These are phyloP conservation scores for Catharus minimus DNA, from an alignment of 2,113 vertebrate genomes.

Conservation along the genomic window DNA sequence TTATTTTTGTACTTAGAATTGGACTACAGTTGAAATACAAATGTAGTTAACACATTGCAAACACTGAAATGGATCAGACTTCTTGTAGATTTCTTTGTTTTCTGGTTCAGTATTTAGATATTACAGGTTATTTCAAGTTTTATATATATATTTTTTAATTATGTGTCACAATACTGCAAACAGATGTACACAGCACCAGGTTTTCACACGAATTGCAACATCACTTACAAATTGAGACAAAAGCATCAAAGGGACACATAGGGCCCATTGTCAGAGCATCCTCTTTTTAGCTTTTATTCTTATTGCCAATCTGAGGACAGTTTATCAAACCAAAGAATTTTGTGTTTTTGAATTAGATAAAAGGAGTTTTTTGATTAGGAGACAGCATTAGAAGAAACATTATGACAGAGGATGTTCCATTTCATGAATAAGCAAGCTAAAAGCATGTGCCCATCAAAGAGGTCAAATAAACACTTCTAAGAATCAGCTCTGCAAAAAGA, in stretches of 20 bases:
- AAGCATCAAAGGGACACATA: neutral
- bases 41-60: neutral
- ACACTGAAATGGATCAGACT: neutral
- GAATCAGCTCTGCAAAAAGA: neutral
- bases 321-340: neutral
- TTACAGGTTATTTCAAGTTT: neutral
- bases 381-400: neutral
- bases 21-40: neutral
- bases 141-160: neutral
- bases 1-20: neutral
- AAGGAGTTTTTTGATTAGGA: neutral
- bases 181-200: accelerated
- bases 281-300: neutral
- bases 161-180: neutral
- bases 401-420: neutral
- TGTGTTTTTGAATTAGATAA: neutral
- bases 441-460: neutral
- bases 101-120: neutral
- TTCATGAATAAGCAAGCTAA: neutral
- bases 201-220: neutral
- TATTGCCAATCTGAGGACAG: neutral
- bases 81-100: neutral
- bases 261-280: neutral
- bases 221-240: neutral
- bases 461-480: neutral